A percentile compares a stretch with the other conserved stretches of the same genome.
Conservation (phyloP, 2,113 vertebrate genomes). For the human (Homo sapiens) region DNA sequence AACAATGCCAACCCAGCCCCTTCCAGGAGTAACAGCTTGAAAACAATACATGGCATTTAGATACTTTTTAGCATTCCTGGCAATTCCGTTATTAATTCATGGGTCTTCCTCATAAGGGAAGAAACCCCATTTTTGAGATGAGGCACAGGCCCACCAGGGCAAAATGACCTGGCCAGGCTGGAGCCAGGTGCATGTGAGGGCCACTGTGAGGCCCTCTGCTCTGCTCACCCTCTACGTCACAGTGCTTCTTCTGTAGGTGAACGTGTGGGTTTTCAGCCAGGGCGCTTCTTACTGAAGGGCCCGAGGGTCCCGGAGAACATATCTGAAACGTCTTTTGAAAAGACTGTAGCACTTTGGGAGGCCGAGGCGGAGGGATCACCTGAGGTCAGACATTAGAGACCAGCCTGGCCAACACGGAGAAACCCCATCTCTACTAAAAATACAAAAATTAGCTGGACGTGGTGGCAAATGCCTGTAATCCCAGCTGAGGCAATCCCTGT, state of each 20-base stretch:
- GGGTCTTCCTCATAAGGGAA: background rate
- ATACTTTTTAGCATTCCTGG: background rate
- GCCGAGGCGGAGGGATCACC: no score
- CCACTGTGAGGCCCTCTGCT: background rate
- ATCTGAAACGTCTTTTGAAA: background rate
- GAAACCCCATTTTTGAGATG: background rate
- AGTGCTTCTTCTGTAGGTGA: background rate
- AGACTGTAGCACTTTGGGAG: background rate
- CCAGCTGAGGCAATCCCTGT: no score
- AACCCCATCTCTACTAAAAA: no score
- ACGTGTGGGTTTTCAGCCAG: background rate
- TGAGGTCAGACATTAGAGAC: no score
- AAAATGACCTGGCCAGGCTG: background rate
- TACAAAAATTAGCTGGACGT: no score
- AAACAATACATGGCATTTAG: background rate
- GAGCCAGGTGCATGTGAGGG: background rate
- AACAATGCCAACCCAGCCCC: conserved; percentile 52
- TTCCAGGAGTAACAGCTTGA: background rate
- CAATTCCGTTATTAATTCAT: background rate
- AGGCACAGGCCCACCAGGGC: background rate
- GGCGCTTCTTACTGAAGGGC: background rate
- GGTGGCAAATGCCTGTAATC: no score
- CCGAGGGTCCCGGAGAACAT: background rate
- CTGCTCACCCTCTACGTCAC: background rate
- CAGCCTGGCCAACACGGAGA: no score